phyloP scores from a whole-genome alignment of 2,113 vertebrate genomes.

The Phrynosoma blainvillii region DNA sequence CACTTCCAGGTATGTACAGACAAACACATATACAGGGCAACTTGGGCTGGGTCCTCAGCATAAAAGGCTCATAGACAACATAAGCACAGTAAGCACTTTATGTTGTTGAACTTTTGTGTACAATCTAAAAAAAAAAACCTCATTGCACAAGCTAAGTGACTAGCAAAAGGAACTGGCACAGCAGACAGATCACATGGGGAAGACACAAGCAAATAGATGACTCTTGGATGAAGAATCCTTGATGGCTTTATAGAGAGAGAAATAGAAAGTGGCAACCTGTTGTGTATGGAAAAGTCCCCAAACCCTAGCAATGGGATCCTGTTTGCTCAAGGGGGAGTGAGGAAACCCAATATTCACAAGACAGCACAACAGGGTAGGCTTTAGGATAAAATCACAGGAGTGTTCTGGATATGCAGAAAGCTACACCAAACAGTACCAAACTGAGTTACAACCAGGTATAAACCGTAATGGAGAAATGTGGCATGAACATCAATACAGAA shows the following conservation, averaged over 20 bases:
- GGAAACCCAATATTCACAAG: neutral
- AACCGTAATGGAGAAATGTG: neutral
- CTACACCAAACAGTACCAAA: neutral
- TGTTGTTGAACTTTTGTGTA: neutral
- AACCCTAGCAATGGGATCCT: neutral
- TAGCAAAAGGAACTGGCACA: neutral
- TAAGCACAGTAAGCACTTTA: neutral
- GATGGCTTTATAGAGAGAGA: neutral
- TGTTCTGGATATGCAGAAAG: neutral
- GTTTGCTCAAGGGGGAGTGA: neutral
- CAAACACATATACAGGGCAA: neutral
- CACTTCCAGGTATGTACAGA: neutral
- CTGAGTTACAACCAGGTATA: neutral
- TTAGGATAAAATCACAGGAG: neutral
- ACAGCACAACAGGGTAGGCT: too few relatives aligned
- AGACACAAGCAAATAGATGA: neutral
- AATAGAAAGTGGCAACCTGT: too few relatives aligned
- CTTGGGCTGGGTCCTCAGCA: neutral
- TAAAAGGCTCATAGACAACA: neutral
- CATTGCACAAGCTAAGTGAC: neutral
- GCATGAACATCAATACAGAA: neutral
- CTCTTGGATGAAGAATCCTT: neutral
- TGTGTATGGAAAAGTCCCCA: neutral
- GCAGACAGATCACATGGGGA: neutral
- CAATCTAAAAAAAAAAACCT: neutral